Base-by-base conservation (phyloP, 2,888 invertebrate species). In the Pinctada fucata region DNA sequence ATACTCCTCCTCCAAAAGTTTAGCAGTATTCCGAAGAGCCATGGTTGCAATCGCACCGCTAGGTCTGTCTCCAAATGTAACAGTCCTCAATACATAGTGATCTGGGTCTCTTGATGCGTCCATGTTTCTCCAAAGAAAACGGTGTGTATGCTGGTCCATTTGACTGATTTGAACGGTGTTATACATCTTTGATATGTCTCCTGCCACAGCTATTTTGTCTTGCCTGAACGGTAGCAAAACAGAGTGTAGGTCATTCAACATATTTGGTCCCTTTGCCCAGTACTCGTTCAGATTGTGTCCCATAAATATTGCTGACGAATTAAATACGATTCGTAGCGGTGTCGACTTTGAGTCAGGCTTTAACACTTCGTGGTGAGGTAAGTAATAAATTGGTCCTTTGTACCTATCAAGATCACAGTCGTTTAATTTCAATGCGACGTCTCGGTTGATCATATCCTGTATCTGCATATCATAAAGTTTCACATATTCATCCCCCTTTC, bases 101-200 rank as follows among this genome's bases (percentile, higher is more conserved):
- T 78, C 78, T 3, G 78, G 78, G 3, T 3, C 2, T 52, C n/a
- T 72, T 31, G 31, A 31, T 31, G 31, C 31, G 72, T 72, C 72
- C 8, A 72, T 6, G 50, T 72, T 2, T 64, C 64, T 64, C 63
- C 63, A 73, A 4, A 73, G 45, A 64, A 64, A 73, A 47, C 64
- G 16, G 48, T 73, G 73, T 73, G 69, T 73, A 52, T 79, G 66
- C 49, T 79, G 74, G 49, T 75, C 79, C 13, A 50, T 47, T 69
- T 52, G 5, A 10, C 50, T 48, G 10, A 75, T 66, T 49, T 49
- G 31, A 8, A 75, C 63, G 3, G 74, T 65, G 47, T 78, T 74
- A 47, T 79, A 79, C 75, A 75, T 79, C 50, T 79, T 79, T 3
- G 79, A 69, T 8, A 76, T 71, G 63, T 76, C 76, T 16, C 71